These are phyloP conservation scores for Drosophila kambysellisi DNA, from an alignment of 2,888 invertebrate genomes.

Conservation along the genomic window DNA sequence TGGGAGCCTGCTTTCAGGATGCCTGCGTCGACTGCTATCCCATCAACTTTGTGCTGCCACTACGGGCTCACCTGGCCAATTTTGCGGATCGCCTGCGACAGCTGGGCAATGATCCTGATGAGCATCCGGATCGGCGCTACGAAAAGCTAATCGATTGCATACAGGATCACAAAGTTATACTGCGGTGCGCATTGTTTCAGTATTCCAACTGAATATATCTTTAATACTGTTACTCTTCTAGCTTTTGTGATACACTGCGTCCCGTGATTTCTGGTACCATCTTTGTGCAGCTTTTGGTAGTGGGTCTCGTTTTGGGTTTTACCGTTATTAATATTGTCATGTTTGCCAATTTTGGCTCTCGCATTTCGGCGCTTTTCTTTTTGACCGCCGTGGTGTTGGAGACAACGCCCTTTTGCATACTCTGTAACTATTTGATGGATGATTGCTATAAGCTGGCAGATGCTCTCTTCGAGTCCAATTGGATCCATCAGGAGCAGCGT, in stretches of 20 bases:
- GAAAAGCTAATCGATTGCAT: conserved; percentile 69
- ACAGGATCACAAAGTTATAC: conserved; percentile 70
- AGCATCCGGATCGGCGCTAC: conserved; percentile 51
- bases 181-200: conserved; percentile 14
- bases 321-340: conserved; percentile 73
- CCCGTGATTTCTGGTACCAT: conserved; percentile 76
- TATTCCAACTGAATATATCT: too few species aligned
- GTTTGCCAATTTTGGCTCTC: conserved; percentile 66
- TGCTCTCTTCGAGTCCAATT: conserved; percentile 76
- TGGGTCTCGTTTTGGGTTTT: conserved; percentile 71
- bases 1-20: conserved; percentile 72
- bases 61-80: conserved; percentile 69
- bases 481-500: conserved; percentile 64
- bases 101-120: conserved; percentile 55
- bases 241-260: conserved; percentile 65
- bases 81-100: conserved; percentile 60
- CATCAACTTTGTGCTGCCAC: conserved; percentile 64
- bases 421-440: conserved; percentile 68
- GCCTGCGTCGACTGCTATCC: conserved; percentile 74
- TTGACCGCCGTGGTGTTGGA: conserved; percentile 67
- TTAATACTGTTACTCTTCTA: conserved; percentile 8
- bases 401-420: conserved; percentile 77
- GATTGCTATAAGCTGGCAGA: conserved; percentile 65
- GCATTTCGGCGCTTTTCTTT: conserved; percentile 61
- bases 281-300: conserved; percentile 74